Evolutionary conservation across 1,140 invertebrate genomes (phyloP).

Genomic region (Dendroctonus ponderosae): DNA sequence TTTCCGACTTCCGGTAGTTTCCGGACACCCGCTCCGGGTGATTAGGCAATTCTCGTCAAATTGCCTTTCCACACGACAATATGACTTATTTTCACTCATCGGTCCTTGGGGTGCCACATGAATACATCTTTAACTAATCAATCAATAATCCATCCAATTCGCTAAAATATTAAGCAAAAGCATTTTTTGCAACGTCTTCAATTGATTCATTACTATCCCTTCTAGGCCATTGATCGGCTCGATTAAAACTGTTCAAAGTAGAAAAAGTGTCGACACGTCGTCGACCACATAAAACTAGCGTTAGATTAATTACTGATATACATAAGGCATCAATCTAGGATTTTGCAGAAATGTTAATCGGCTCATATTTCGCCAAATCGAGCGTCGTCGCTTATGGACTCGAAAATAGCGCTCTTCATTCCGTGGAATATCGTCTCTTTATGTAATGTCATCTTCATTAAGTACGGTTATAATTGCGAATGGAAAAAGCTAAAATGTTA

Average conservation of each 20-base stretch:
- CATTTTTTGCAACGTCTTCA: too few species aligned
- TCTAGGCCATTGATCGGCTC: conserved; percentile 11
- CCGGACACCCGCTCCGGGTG: conserved; percentile 39
- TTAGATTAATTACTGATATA: conserved; percentile 30
- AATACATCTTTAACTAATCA: too few species aligned
- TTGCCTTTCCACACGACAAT: conserved; percentile 40
- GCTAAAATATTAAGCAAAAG: too few species aligned
- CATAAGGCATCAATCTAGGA: conserved; percentile 28
- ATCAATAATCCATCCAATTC: too few species aligned
- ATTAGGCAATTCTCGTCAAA: conserved; percentile 45
- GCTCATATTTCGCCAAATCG: conserved; percentile 14
- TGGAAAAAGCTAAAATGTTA: conserved; percentile 1
- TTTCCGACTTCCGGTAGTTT: conserved; percentile 38
- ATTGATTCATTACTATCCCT: too few species aligned
- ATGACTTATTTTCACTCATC: conserved; percentile 40
- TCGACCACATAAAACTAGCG: conserved; percentile 19
- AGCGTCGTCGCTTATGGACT: conserved; percentile 24
- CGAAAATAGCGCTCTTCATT: conserved; percentile 24
- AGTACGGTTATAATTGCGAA: conserved; percentile 26
- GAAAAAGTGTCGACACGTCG: conserved; percentile 14
- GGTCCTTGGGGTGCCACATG: too few species aligned
- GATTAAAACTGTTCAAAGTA: conserved; percentile 21
- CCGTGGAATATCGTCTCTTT: conserved; percentile 21
- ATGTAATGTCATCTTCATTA: conserved; percentile 26
- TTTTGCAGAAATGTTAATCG: conserved; percentile 32